Evolutionary conservation across 92 coral and sea anemone species (phyloP).

Genomic region (Plumapathes pennacea): DNA sequence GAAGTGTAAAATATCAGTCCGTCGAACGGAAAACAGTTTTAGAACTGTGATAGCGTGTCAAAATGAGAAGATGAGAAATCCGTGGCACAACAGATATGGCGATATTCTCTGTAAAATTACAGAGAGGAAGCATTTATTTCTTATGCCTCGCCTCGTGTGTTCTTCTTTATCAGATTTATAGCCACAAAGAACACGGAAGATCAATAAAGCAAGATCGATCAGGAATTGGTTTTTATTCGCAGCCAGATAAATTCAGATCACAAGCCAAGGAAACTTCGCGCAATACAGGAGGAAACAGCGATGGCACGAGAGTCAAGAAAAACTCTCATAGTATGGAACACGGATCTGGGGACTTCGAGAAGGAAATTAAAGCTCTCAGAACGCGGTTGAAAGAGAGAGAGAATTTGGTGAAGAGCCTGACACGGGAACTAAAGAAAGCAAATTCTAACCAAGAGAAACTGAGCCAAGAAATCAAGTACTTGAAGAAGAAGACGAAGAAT

Average conservation of each 20-base stretch:
- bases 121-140: slow-evolving; percentile 52
- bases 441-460: slow-evolving; percentile 23
- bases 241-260: background rate
- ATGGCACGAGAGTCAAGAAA: slow-evolving; percentile 1
- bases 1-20: no score
- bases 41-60: no score
- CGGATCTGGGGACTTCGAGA: slow-evolving; percentile 7
- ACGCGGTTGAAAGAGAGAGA: slow-evolving; percentile 39
- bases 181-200: slow-evolving; percentile 14
- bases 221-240: background rate
- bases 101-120: slow-evolving; percentile 62
- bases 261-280: background rate
- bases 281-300: background rate
- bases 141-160: slow-evolving; percentile 25
- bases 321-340: background rate
- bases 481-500: slow-evolving; percentile 39
- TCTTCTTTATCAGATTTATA: slow-evolving; percentile 59
- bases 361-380: slow-evolving; percentile 43
- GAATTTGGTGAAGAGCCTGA: slow-evolving; percentile 18
- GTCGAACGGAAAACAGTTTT: no score
- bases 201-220: background rate
- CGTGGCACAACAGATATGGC: slow-evolving; percentile 39
- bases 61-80: slow-evolving; percentile 18
- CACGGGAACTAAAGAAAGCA: slow-evolving; percentile 26
- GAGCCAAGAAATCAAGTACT: slow-evolving; percentile 26